phyloP scores from a whole-genome alignment of 2,888 invertebrate species.

The Sinopyrophorus schimmeli region DNA sequence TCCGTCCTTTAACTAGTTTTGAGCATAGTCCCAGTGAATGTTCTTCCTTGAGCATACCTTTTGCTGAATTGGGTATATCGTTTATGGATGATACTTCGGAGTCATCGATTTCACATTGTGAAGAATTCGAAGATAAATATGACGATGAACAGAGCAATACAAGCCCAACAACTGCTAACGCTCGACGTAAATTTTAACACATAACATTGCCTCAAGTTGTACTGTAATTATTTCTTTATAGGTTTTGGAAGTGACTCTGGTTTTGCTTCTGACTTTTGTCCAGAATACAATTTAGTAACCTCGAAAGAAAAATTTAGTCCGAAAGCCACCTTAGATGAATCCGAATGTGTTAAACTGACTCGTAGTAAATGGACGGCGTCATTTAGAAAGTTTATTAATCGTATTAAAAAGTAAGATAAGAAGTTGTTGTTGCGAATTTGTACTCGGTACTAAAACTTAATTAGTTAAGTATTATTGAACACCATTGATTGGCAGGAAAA shows the following conservation, averaged over 20 bases:
- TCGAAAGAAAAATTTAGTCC: slow-evolving; percentile 54
- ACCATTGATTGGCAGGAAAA: no score
- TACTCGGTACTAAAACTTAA: no score
- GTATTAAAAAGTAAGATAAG: slow-evolving; percentile 48
- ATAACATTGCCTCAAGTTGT: no score
- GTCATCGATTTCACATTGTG: slow-evolving; percentile 43
- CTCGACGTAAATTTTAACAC: no score
- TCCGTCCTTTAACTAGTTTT: slow-evolving; percentile 45
- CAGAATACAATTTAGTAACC: slow-evolving; percentile 53
- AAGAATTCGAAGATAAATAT: slow-evolving; percentile 37
- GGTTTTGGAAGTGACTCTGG: slow-evolving; percentile 58
- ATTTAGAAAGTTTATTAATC: slow-evolving; percentile 60
- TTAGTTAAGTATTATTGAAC: no score
- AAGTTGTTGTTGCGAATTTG: no score
- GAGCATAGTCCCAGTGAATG: slow-evolving; percentile 49
- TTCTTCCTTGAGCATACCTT: slow-evolving; percentile 53
- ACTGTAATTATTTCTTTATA: slow-evolving; percentile 21
- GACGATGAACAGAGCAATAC: slow-evolving; percentile 44
- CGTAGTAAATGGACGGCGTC: slow-evolving; percentile 66
- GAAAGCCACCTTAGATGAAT: slow-evolving; percentile 50
- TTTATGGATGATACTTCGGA: slow-evolving; percentile 54
- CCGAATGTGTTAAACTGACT: slow-evolving; percentile 55
- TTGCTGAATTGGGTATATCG: slow-evolving; percentile 52
- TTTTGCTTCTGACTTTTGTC: slow-evolving; percentile 58
- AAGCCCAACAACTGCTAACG: slow-evolving; percentile 44